A percentile compares a stretch with the other conserved stretches of the same genome.
phyloP scores from a whole-genome alignment of 2,797 vertebrate genomes.

The Sciurus carolinensis region DNA sequence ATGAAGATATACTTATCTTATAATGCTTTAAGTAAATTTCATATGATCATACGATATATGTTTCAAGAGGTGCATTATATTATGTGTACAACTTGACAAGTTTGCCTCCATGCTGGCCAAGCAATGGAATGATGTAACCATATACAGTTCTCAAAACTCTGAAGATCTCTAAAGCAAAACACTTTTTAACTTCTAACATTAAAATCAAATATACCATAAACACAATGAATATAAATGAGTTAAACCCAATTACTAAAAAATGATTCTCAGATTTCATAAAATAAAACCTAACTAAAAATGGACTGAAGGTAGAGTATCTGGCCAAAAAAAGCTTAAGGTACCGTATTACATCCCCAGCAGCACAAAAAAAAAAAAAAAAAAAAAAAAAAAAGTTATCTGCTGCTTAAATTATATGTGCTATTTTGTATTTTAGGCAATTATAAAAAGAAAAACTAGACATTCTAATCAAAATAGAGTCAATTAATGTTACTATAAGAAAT shows the following conservation, averaged over 20 bases:
- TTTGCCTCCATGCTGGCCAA: neutral
- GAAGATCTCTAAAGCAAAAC: neutral
- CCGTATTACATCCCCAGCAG: too few relatives aligned
- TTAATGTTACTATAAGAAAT: neutral
- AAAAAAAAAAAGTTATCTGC: neutral
- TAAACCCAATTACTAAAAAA: neutral
- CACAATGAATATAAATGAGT: neutral
- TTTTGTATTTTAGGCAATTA: neutral
- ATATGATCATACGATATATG: neutral
- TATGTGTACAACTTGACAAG: neutral
- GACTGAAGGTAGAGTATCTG: too few relatives aligned
- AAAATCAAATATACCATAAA: neutral
- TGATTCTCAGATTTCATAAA: neutral
- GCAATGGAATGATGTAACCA: neutral
- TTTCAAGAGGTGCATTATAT: neutral
- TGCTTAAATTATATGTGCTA: neutral
- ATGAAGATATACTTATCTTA: neutral
- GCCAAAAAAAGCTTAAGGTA: neutral
- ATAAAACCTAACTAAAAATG: neutral
- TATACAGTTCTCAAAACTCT: neutral
- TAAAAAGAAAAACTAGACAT: neutral
- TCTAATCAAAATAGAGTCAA: neutral
- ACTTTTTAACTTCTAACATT: neutral
- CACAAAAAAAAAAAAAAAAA: neutral
- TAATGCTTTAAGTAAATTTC: neutral